A percentile compares a stretch with the other conserved stretches of the same genome.
Evolutionary conservation across 2,113 vertebrate species (phyloP).

Genomic region (Silurus glanis): DNA sequence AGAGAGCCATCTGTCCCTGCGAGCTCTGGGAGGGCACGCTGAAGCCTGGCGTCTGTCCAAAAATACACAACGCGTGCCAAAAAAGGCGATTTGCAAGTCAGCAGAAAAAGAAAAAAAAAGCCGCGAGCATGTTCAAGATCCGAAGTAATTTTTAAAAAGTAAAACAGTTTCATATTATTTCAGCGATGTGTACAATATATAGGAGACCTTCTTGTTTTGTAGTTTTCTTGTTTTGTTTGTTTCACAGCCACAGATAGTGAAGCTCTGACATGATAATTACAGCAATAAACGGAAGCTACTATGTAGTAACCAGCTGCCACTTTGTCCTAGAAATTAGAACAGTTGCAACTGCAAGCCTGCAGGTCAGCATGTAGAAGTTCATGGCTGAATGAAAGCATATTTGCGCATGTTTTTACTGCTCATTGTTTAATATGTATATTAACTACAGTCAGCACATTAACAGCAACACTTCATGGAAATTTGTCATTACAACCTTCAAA

Average conservation of each 20-base stretch:
- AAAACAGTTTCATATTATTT: not conserved
- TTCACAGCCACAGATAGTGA: not conserved
- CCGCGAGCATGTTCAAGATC: not conserved
- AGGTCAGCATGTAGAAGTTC: not conserved
- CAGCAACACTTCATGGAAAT: too few relatives aligned
- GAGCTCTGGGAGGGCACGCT: constrained; percentile 60
- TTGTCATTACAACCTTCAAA: not conserved
- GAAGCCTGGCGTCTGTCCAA: constrained; percentile 61
- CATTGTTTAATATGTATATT: not conserved
- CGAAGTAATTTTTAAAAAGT: constrained; percentile 19
- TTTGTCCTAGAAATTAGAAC: not conserved
- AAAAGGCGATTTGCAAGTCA: constrained; percentile 35
- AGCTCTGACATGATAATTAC: not conserved
- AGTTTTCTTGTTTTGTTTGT: not conserved
- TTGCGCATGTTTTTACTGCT: not conserved
- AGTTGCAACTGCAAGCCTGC: not conserved
- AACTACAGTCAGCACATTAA: not conserved
- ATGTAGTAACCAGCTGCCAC: constrained; percentile 1
- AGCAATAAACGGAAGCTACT: constrained; percentile 1
- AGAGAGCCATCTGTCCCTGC: constrained; percentile 69
- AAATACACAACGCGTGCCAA: constrained; percentile 38
- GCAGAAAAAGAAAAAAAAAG: constrained; percentile 12
- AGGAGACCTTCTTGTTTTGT: not conserved
- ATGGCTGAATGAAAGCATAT: not conserved
- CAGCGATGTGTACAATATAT: not conserved